Evolutionary conservation across 2,113 vertebrate genomes (phyloP).

Genomic region (Cyanistes caeruleus): DNA sequence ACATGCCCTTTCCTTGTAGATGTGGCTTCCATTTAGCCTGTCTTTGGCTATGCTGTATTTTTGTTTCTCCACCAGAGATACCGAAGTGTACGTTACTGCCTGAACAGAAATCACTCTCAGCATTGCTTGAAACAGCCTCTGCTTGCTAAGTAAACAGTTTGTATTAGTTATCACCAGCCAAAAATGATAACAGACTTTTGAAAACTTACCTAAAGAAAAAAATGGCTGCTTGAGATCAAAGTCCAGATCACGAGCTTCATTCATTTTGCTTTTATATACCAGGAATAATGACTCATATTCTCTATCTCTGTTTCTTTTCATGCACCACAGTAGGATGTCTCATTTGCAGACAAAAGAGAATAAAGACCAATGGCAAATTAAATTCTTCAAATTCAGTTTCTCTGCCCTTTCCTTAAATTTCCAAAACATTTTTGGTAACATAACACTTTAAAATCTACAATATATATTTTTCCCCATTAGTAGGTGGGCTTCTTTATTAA

Average conservation of each 20-base stretch:
- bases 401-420: not conserved
- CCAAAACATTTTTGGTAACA: not conserved
- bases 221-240: constrained; percentile 19
- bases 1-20: not conserved
- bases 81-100: not conserved
- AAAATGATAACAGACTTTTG: not conserved
- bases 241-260: not conserved
- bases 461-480: not conserved
- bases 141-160: not conserved
- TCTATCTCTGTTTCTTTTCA: not conserved
- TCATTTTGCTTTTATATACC: not conserved
- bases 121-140: not conserved
- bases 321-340: not conserved
- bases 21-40: not conserved
- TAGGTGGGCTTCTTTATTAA: constrained; percentile 21
- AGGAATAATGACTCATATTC: not conserved
- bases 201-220: constrained; percentile 24
- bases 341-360: constrained; percentile 1
- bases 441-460: not conserved
- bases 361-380: not conserved
- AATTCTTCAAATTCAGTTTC: constrained; percentile 4
- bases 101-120: not conserved
- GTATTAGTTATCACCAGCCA: not conserved
- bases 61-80: not conserved
- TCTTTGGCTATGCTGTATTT: not conserved